Percentiles rank a stretch among this genome's conserved stretches.
Evolutionary conservation across 2,888 invertebrate species (phyloP).

Genomic region (Leptothorax acervorum): DNA sequence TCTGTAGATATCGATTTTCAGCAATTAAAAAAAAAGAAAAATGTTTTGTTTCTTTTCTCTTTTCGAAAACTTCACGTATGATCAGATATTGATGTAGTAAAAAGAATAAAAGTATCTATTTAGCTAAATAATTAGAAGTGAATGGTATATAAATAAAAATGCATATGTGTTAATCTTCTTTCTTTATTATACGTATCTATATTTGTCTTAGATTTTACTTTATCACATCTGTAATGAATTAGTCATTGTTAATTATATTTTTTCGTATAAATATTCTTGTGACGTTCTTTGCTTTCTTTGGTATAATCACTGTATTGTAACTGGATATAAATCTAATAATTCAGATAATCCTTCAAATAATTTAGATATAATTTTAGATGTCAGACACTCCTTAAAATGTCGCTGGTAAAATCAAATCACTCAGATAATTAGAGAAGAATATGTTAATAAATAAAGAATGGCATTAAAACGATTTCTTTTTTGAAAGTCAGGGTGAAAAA

Average conservation of each 20-base stretch:
- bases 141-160: background rate
- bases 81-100: background rate
- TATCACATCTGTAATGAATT: too few species aligned
- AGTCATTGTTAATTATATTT: too few species aligned
- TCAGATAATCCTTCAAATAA: constrained; percentile 38
- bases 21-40: background rate
- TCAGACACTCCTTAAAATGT: constrained; percentile 37
- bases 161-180: background rate
- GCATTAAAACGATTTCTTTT: constrained; percentile 55
- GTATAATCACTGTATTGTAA: constrained; percentile 42
- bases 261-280: too few species aligned
- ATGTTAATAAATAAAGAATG: constrained; percentile 60
- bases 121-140: background rate
- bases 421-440: constrained; percentile 36
- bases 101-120: background rate
- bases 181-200: constrained; percentile 66
- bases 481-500: constrained; percentile 22
- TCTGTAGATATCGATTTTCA: background rate
- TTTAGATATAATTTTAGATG: constrained; percentile 44
- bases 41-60: background rate
- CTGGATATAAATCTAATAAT: constrained; percentile 31
- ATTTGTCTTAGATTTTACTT: background rate
- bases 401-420: constrained; percentile 43
- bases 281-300: too few species aligned
- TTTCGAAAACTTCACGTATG: background rate